Base-by-base conservation (phyloP, 1,140 invertebrate species). In the Phymorhynchus buccinoides region DNA sequence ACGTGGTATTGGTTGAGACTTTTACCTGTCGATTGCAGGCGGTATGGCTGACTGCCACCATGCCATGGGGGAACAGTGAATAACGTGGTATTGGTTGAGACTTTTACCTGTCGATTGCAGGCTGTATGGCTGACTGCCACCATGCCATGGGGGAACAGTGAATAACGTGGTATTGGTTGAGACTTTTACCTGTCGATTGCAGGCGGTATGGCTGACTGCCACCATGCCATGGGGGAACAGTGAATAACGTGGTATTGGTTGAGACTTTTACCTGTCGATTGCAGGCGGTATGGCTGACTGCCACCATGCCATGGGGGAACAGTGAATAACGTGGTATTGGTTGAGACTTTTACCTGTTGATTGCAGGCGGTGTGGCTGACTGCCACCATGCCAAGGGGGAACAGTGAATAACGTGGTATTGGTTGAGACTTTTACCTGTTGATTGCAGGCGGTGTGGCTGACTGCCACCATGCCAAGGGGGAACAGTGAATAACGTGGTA, bases 171-270 rank as follows among this genome's bases (percentile, higher is more conserved):
- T n/a, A n/a, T n/a, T n/a, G n/a, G n/a, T n/a, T n/a, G n/a, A 12
- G 73, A 48, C 56, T 1, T 22, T 78, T n/a, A 84, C 30, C 52
- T 9, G 82, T 84, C 84, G 85, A 90, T 93, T 86, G 88, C 88
- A 97, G 97, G 97, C 97, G 7, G 98, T 99, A 18, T 99, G 98
- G 97, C 96, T 99, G 68, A 99, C 98, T 7, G 98, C 98, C 0
- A 94, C 98, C 37, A 96, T 97, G 41, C 98, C 98, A 0, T 99
- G 99, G 89, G 95, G 97, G 1, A n/a, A n/a, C n/a, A n/a, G n/a
- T n/a, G n/a, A n/a, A n/a, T n/a, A n/a, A n/a, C n/a, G n/a, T n/a
- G n/a, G n/a, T n/a, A n/a, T n/a, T n/a, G n/a, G n/a, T n/a, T n/a
- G 96, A 99, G 32, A 94, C 9, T 52, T 9, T 52, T 52, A 9